phyloP scores from a whole-genome alignment of 2,888 invertebrate genomes.

The Tortrix viridana region DNA sequence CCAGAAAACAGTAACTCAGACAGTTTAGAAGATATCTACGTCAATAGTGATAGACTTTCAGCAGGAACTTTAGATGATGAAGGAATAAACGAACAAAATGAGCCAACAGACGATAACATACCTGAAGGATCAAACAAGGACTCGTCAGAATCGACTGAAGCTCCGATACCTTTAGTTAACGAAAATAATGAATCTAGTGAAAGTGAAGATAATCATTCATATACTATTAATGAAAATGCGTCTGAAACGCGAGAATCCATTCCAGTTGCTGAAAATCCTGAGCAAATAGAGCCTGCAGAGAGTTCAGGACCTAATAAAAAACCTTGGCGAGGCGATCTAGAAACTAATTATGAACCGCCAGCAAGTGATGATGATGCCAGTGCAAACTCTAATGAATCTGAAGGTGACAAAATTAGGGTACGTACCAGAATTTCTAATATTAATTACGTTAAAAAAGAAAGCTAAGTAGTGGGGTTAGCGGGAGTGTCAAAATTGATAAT shows the following conservation, averaged over 20 bases:
- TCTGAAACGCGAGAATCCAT: not conserved
- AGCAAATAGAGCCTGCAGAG: not conserved
- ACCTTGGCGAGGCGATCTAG: not conserved
- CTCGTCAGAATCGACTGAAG: not conserved
- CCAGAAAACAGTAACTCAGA: not conserved
- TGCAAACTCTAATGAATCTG: conserved; percentile 1
- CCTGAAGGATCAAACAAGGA: not conserved
- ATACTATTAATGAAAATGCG: not conserved
- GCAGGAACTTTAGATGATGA: not conserved
- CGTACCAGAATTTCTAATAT: not conserved
- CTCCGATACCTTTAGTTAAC: not conserved
- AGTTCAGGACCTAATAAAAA: not conserved
- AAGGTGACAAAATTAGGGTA: conserved; percentile 13
- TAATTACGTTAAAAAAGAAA: too few relatives aligned
- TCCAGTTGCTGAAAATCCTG: conserved; percentile 6
- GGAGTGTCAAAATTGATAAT: too few relatives aligned
- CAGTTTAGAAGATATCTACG: conserved; percentile 23
- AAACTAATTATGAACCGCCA: not conserved
- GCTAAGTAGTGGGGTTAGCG: too few relatives aligned
- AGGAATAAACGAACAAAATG: not conserved
- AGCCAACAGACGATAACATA: not conserved
- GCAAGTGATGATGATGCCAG: not conserved
- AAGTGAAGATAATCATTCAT: not conserved
- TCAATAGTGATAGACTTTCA: conserved; percentile 2
- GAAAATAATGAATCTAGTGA: not conserved